Percentiles rank a stretch among this genome's conserved stretches.
Evolutionary conservation across 2,888 invertebrate species (phyloP).

Genomic region (Mycalesis mineus): DNA sequence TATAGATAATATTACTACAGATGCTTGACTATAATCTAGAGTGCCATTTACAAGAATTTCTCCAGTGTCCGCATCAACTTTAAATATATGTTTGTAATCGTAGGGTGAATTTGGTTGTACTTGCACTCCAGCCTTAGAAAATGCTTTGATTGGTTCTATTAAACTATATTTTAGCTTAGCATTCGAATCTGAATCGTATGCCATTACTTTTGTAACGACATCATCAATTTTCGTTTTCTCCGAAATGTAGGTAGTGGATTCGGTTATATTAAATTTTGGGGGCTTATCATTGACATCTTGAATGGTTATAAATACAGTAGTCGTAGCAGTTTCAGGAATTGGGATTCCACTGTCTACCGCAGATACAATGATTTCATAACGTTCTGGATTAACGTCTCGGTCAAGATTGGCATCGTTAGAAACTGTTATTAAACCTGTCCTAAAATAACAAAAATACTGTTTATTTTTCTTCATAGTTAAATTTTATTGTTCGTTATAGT

Average conservation of each 20-base stretch:
- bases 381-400: conserved; percentile 81
- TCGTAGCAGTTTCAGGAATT: conserved; percentile 86
- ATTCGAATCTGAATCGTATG: conserved; percentile 84
- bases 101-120: conserved; percentile 79
- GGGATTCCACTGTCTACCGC: conserved; percentile 87
- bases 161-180: conserved; percentile 83
- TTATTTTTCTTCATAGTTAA: background rate
- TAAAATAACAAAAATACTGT: conserved; percentile 40
- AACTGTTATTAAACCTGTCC: conserved; percentile 83
- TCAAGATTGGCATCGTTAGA: conserved; percentile 86
- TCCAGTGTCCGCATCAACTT: conserved; percentile 83
- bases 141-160: conserved; percentile 82
- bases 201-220: conserved; percentile 80
- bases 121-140: conserved; percentile 86
- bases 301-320: conserved; percentile 84
- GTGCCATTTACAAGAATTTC: conserved; percentile 82
- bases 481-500: background rate
- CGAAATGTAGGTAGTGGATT: conserved; percentile 83
- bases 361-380: conserved; percentile 84
- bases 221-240: conserved; percentile 82
- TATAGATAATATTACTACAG: conserved; percentile 85
- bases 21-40: conserved; percentile 84
- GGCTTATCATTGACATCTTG: conserved; percentile 90
- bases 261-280: conserved; percentile 83
- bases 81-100: conserved; percentile 82